Evolutionary conservation across 2,113 vertebrate species (phyloP), one percentile per base, ranked within the genome.

Genomic region (Nestor notabilis): DNA sequence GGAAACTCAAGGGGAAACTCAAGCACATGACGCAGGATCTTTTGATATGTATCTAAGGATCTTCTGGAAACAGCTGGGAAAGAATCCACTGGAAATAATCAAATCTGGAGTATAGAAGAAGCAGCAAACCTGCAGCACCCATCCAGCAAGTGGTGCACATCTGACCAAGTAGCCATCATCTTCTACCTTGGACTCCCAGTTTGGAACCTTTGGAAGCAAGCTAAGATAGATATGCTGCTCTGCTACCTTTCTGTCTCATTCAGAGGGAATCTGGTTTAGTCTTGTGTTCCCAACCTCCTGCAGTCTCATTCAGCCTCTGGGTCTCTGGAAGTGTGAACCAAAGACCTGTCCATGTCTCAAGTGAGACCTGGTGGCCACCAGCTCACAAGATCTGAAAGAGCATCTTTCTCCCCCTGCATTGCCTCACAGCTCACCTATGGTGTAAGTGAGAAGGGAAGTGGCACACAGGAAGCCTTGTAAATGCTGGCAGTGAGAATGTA

Each of bases 371-470:
- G 28, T 64, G 71, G 4, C 44, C 35, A 27, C 91, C 35, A 47
- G 41, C 11, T 39, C 56, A 13, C 11, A 28, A 46, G 12, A 55
- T 20, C 37, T 37, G 35, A 24, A 83, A 46, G 47, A 56, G 5
- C 37, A 24, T 43, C 55, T 76, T 1, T 0, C 4, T 81, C 15
- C 23, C 35, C 28, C 15, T 37, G 18, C 21, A 1, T 15, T 64
- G 49, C 65, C 39, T 83, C 39, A 2, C 37, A 21, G 20, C 46
- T 60, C 82, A 13, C 65, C 50, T 29, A 4, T 17, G 55, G 10
- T 10, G 52, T 17, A 74, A 64, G 46, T 61, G 4, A 1, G 7
- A 46, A 65, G 77, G 80, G 46, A 31, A 70, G 44, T 15, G 3
- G 39, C 47, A 16, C 25, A 4, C 31, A 33, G 56, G n/a, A 64